Conservation (phyloP, 2,888 invertebrate genomes). For the Drosophila ustulata region DNA sequence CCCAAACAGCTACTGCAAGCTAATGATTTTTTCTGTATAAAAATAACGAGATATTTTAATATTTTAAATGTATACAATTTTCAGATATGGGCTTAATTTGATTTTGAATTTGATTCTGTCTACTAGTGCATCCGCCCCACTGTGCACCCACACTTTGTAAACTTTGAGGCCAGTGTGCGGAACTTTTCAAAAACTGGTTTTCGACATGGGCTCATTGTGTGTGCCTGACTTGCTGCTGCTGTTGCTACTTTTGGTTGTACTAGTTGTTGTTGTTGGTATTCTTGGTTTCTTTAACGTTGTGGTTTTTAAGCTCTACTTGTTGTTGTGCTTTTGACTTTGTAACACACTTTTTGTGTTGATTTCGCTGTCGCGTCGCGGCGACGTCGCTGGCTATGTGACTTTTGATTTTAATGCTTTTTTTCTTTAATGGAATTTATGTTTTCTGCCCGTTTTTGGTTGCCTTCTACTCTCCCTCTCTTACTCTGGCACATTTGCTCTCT, state of each 20-base stretch:
- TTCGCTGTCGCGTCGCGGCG: constrained; percentile 46
- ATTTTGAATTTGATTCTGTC: no score
- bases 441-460: constrained; percentile 21
- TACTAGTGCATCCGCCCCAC: constrained; percentile 11
- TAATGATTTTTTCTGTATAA: not conserved
- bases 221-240: constrained; percentile 52
- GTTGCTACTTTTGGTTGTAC: constrained; percentile 52
- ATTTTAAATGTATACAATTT: no score
- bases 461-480: constrained; percentile 26
- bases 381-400: constrained; percentile 66
- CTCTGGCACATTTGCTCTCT: constrained; percentile 21
- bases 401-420: constrained; percentile 69
- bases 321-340: constrained; percentile 79
- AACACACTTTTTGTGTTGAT: constrained; percentile 76
- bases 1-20: no score
- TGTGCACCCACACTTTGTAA: constrained; percentile 47
- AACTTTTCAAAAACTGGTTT: constrained; percentile 73
- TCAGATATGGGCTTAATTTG: no score
- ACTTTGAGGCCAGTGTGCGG: constrained; percentile 64
- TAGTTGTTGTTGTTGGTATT: constrained; percentile 59
- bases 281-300: constrained; percentile 75
- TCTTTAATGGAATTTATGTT: constrained; percentile 57
- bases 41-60: no score
- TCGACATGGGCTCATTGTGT: constrained; percentile 60
- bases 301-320: constrained; percentile 79